These are phyloP conservation scores for Macquaria australasica DNA, from an alignment of 2,113 vertebrate species.

Conservation along the genomic window DNA sequence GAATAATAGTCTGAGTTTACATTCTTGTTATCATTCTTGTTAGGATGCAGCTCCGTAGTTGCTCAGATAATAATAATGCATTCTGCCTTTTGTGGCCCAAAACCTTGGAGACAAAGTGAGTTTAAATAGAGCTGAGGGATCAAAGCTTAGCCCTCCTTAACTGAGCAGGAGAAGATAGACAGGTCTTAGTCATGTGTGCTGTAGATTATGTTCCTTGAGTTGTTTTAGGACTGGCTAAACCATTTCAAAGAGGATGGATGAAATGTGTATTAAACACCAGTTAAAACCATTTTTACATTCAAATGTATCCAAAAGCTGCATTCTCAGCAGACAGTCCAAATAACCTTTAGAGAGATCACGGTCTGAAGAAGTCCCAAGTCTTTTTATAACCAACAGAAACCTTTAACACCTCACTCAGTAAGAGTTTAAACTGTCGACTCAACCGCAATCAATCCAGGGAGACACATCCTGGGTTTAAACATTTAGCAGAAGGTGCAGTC, in stretches of 20 bases:
- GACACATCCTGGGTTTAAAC: conserved; percentile 69
- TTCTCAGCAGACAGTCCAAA: neutral
- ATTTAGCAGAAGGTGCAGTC: conserved; percentile 77
- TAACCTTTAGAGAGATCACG: neutral
- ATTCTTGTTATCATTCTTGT: neutral
- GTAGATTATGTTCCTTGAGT: neutral
- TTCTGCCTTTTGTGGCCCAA: neutral
- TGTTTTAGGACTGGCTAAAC: neutral
- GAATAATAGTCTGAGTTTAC: neutral
- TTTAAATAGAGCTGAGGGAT: neutral
- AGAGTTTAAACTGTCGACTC: conserved; percentile 66
- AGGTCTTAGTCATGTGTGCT: neutral
- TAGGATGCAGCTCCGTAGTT: neutral
- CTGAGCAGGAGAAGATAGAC: neutral
- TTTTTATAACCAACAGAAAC: conserved; percentile 22
- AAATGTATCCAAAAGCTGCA: neutral
- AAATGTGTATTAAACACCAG: neutral
- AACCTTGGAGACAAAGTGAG: neutral
- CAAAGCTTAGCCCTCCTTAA: conserved; percentile 2
- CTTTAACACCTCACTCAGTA: neutral
- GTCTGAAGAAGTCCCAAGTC: neutral
- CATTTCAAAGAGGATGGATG: neutral
- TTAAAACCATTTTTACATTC: neutral
- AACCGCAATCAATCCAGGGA: conserved; percentile 61
- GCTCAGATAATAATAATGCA: neutral